A percentile compares a stretch with the other conserved stretches of the same genome.
phyloP scores from a whole-genome alignment of 2,797 vertebrate genomes.

The Smutsia gigantea region DNA sequence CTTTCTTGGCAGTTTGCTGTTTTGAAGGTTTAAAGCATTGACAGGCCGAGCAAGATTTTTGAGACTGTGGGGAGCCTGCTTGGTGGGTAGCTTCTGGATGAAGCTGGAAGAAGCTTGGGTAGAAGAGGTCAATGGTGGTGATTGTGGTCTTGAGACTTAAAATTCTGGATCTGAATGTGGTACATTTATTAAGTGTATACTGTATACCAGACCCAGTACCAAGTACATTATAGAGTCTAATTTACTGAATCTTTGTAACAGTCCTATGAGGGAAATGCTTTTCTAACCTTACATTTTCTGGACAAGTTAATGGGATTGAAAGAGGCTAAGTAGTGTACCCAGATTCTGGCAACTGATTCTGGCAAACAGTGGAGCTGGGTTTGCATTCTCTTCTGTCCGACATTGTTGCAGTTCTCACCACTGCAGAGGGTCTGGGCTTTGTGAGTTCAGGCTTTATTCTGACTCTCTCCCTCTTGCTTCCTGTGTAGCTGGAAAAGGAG shows the following conservation, averaged over 20 bases:
- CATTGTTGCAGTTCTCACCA: background rate
- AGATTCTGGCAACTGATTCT: background rate
- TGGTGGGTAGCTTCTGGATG: background rate
- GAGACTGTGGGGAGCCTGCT: background rate
- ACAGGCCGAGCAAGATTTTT: background rate
- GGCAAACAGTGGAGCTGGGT: background rate
- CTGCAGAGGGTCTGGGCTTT: background rate
- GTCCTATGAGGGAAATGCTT: background rate
- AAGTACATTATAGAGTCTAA: background rate
- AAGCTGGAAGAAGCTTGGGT: background rate
- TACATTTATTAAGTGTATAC: background rate
- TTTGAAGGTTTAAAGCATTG: background rate
- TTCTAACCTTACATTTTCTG: conserved; percentile 39
- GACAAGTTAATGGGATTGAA: conserved; percentile 9
- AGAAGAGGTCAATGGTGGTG: conserved; percentile 20
- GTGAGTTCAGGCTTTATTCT: background rate
- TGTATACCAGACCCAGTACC: background rate
- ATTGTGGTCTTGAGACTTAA: background rate
- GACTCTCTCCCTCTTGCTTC: conserved; percentile 30
- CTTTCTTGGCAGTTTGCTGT: background rate
- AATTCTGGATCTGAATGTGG: conserved; percentile 21
- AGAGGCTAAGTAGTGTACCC: background rate
- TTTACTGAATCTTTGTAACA: background rate
- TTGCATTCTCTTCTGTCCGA: background rate
- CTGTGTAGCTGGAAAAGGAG: conserved; percentile 94